Base-by-base conservation (phyloP, 2,888 invertebrate species). In the Theodoxus fluviatilis region DNA sequence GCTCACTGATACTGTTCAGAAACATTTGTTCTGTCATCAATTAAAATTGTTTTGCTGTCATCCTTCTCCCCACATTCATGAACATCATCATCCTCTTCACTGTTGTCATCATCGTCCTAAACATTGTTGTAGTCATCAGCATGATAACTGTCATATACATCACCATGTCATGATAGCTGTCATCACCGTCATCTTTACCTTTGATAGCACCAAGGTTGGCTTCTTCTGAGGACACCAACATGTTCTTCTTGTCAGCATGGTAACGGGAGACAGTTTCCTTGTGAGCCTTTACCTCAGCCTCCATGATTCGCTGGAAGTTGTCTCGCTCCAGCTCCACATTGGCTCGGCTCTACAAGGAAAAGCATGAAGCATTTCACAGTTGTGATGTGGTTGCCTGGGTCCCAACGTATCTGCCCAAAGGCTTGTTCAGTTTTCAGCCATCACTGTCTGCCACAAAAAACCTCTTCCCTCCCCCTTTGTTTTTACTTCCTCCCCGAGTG, bases 151-250 rank as follows among this genome's bases (percentile, higher is more conserved):
- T 52, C 6, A 49, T 18, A 18, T 49, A 9, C n/a, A 49, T n/a
- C 22, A 49, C 22, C 7, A 49, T 52, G 25, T 25, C 3, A 52
- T n/a, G n/a, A n/a, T n/a, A n/a, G n/a, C n/a, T n/a, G n/a, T n/a
- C n/a, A n/a, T n/a, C 31, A 35, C 6, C 3, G 18, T 2, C 18
- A 31, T n/a, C 25, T 33, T 80, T 86, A 94, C 94, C 93, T 91
- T 95, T 95, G 73, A 94, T 94, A 81, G 94, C 93, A 89, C 96
- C 95, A 85, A 94, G 89, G 88, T 95, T 96, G 67, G 95, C 95
- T 88, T 96, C 96, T 87, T 87, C 87, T 4, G 83, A 84, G 1
- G 86, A 84, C 69, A 80, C 77, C 35, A 85, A 77, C 6, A 85
- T 80, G 61, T 81, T 80, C 68, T 83, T 84, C 72, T 84, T 84